phyloP scores from a whole-genome alignment of 2,888 invertebrate genomes.

The Pollenia amentaria region DNA sequence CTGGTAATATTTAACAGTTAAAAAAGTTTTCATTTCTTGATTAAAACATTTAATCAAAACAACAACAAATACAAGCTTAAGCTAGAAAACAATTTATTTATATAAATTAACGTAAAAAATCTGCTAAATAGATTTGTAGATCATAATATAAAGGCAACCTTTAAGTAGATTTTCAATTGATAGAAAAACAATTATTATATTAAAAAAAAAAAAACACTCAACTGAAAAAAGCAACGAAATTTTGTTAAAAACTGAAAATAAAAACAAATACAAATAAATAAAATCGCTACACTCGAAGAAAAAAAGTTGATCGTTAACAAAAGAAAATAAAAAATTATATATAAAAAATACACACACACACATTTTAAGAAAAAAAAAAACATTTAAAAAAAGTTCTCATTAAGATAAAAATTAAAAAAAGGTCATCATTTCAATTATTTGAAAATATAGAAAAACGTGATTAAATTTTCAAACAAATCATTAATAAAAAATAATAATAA shows the following conservation, averaged over 20 bases:
- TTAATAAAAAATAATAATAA: conserved; percentile 5
- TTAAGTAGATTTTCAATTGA: conserved; percentile 69
- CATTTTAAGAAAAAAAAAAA: background rate
- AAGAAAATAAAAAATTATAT: conserved; percentile 22
- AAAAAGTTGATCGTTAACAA: conserved; percentile 72
- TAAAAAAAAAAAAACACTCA: conserved; percentile 48
- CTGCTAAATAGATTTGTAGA: conserved; percentile 55
- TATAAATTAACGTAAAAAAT: conserved; percentile 36
- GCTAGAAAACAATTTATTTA: conserved; percentile 16
- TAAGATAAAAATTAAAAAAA: background rate
- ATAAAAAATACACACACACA: background rate
- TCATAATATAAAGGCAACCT: conserved; percentile 39
- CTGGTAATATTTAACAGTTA: conserved; percentile 72
- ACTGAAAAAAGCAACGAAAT: conserved; percentile 65
- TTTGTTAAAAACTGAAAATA: conserved; percentile 51
- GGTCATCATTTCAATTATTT: background rate
- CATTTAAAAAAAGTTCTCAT: background rate
- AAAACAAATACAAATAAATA: conserved; percentile 13
- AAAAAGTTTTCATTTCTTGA: background rate
- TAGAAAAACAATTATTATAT: conserved; percentile 27
- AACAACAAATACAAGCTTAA: conserved; percentile 32
- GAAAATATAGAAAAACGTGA: conserved; percentile 27
- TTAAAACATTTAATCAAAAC: background rate
- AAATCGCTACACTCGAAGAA: conserved; percentile 40
- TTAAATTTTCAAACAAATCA: conserved; percentile 13